Conservation (phyloP, 2,797 vertebrate species). For the Clarias platycephalus region DNA sequence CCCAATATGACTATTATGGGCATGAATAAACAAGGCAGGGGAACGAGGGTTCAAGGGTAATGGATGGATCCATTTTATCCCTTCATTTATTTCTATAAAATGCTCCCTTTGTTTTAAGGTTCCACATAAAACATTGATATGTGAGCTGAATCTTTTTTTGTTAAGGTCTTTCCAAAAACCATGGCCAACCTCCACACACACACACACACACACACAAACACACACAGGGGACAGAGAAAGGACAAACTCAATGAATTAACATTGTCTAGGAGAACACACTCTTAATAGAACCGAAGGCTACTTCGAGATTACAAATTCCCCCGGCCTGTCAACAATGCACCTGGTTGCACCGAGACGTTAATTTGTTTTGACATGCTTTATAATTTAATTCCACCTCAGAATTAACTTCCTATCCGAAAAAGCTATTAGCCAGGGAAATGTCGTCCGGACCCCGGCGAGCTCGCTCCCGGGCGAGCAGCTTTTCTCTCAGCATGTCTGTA, state of each 20-base stretch:
- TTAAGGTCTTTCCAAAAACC: neutral
- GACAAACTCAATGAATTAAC: constrained; percentile 40
- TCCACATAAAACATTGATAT: neutral
- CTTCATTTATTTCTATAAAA: neutral
- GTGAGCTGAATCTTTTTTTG: neutral
- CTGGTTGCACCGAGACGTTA: constrained; percentile 74
- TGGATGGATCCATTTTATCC: neutral
- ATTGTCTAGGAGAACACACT: constrained; percentile 38
- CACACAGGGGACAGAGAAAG: constrained; percentile 40
- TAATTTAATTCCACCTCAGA: constrained; percentile 75
- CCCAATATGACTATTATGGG: neutral
- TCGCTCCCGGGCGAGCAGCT: constrained; percentile 63
- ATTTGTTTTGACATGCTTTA: constrained; percentile 76
- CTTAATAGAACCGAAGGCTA: constrained; percentile 58
- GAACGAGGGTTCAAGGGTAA: neutral
- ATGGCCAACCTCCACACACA: neutral
- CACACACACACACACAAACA: constrained; percentile 13
- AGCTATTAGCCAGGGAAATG: constrained; percentile 62
- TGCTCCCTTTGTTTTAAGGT: neutral
- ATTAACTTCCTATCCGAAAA: constrained; percentile 72
- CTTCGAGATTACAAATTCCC: constrained; percentile 69
- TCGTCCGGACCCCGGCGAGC: constrained; percentile 37
- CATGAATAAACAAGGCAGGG: neutral
- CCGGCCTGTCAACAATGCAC: constrained; percentile 69
- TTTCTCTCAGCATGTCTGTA: constrained; percentile 56